Base-by-base conservation (phyloP, 2,888 invertebrate genomes). In the Drosophila melanosoma region DNA sequence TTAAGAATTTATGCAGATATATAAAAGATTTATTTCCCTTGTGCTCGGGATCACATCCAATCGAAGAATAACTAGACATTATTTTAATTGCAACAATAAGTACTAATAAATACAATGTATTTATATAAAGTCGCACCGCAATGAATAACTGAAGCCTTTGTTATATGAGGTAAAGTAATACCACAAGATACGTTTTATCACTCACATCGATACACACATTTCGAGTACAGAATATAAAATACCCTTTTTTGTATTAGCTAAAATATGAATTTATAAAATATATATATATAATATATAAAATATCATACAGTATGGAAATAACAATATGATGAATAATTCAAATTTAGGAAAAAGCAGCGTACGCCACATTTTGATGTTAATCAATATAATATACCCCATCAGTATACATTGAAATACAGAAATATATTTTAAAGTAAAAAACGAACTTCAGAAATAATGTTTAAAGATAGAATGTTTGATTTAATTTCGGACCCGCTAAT, bases 81-180 rank as follows among this genome's bases (percentile, higher is more conserved):
- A 33, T 2, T 35, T 40, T 6, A 40, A 35, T 26, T 42, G 11
- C 15, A 23, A 32, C 29, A 42, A 8, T 59, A 17, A 0, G 17
- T 8, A 26, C 8, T 35, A 29, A 29, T 12, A n/a, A 15, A 36
- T 52, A 12, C n/a, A 15, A 4, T n/a, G 7, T 42, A 33, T 26
- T 35, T 75, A 20, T 38, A 12, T 42, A 20, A 0, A 40, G 12
- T 7, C 11, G 40, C 45, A 57, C 68, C 79, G 33, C 68, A 75
- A 78, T 74, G 60, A 72, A 26, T 72, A 45, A 59, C 12, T 20
- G 26, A 32, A 45, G 17, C 23, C n/a, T 35, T 8, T 33, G 10
- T n/a, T 52, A 42, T 45, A n/a, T 51, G 40, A 35, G n/a, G 20
- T 36, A 17, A 60, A 10, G 17, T 45, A 62, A 48, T 36, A 6